These are phyloP conservation scores for Notarius lentiginosus DNA, from an alignment of 2,113 vertebrate species.

Conservation along the genomic window DNA sequence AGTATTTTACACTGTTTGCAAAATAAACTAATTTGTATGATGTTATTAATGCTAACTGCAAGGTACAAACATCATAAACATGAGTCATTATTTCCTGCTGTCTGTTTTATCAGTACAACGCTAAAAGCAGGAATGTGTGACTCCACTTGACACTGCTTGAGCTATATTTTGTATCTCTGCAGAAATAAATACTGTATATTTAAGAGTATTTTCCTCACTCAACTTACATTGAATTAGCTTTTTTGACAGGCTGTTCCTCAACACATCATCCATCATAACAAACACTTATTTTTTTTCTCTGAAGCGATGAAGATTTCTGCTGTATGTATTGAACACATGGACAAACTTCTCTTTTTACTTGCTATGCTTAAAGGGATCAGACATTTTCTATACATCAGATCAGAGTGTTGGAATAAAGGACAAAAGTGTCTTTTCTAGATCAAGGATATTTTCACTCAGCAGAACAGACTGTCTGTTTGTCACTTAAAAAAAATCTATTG, in stretches of 20 bases:
- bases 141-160: neutral
- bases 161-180: neutral
- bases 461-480: neutral
- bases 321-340: neutral
- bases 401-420: neutral
- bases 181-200: neutral
- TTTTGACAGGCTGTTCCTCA: neutral
- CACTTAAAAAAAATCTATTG: neutral
- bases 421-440: neutral
- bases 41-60: neutral
- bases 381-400: neutral
- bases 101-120: slow-evolving; percentile 2
- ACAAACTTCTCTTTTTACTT: neutral
- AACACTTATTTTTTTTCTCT: neutral
- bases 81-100: neutral
- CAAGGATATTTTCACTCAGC: neutral
- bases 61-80: slow-evolving; percentile 1
- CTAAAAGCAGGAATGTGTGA: slow-evolving; percentile 18
- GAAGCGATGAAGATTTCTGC: neutral
- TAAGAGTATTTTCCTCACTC: neutral
- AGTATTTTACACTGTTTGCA: neutral
- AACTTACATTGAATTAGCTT: neutral
- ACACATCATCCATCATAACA: neutral
- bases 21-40: neutral
- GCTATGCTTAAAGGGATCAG: neutral